A percentile compares a stretch with the other conserved stretches of the same genome.
These are phyloP conservation scores for Sebastolobus altivelis DNA, from an alignment of 2,797 vertebrate genomes.

Conservation along the genomic window DNA sequence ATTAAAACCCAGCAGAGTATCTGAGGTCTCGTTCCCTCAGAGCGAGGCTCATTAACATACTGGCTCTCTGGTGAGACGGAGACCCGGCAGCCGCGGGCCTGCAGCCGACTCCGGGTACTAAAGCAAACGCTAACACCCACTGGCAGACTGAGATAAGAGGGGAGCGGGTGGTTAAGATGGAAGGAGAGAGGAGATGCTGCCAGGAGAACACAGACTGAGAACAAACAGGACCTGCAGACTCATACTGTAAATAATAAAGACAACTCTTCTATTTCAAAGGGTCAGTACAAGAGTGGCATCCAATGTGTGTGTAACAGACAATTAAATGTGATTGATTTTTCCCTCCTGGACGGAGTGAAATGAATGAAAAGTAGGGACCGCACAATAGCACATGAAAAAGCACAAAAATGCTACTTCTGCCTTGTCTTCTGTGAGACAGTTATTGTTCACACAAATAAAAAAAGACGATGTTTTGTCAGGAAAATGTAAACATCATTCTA, in stretches of 20 bases:
- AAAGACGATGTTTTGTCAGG: too few species aligned
- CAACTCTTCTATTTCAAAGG: background rate
- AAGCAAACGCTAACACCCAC: background rate
- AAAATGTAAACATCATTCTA: too few species aligned
- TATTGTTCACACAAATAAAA: too few species aligned
- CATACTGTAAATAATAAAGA: background rate
- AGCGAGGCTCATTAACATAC: slow-evolving; percentile 20
- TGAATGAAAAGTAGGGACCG: background rate
- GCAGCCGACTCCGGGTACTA: background rate
- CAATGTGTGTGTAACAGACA: background rate
- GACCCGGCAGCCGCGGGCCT: background rate
- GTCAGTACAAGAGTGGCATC: background rate
- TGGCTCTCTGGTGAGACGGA: background rate
- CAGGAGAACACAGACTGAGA: background rate
- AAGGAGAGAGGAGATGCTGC: background rate
- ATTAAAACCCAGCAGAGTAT: slow-evolving; percentile 20
- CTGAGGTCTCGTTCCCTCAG: background rate
- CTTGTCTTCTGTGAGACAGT: too few species aligned
- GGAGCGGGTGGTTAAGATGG: too few species aligned
- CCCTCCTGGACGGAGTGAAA: background rate
- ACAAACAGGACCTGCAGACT: background rate
- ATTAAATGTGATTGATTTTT: background rate
- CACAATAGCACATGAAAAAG: background rate
- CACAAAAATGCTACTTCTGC: too few species aligned
- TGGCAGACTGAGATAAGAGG: background rate